These are phyloP conservation scores for Trichopoda pennipes DNA, from an alignment of 2,888 invertebrate species.

Conservation along the genomic window DNA sequence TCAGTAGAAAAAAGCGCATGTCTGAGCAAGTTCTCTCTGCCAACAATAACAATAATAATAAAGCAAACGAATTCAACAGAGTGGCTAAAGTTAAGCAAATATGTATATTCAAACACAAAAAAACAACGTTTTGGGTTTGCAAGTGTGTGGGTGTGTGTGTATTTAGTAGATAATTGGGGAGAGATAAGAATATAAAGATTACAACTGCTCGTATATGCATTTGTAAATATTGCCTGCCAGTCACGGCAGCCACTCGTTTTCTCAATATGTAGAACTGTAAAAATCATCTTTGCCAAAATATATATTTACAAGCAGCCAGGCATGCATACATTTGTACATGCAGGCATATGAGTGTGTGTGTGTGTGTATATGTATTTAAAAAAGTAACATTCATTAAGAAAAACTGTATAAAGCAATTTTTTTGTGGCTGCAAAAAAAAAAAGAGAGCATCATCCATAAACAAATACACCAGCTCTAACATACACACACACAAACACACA, in stretches of 20 bases:
- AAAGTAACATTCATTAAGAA: slow-evolving; percentile 41
- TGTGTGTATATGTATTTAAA: neutral
- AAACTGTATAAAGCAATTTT: slow-evolving; percentile 6
- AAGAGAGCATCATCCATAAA: slow-evolving; percentile 53
- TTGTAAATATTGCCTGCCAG: slow-evolving; percentile 76
- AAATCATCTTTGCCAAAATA: slow-evolving; percentile 28
- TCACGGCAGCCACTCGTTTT: slow-evolving; percentile 73
- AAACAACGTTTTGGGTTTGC: neutral
- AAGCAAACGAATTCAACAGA: slow-evolving; percentile 1
- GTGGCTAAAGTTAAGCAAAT: slow-evolving; percentile 28
- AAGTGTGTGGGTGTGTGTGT: neutral
- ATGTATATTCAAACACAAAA: neutral
- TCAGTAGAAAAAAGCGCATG: slow-evolving; percentile 54
- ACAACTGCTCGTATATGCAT: slow-evolving; percentile 65
- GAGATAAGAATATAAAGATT: slow-evolving; percentile 77
- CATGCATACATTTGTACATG: too few relatives aligned
- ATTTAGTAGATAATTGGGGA: slow-evolving; percentile 77
- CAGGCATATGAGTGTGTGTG: too few relatives aligned
- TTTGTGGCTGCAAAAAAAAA: slow-evolving; percentile 6
- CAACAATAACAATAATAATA: neutral
- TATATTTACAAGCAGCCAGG: too few relatives aligned
- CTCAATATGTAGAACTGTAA: neutral
- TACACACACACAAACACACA: slow-evolving; percentile 7
- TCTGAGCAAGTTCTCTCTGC: slow-evolving; percentile 30
- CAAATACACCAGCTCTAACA: slow-evolving; percentile 1